Evolutionary conservation across 2,113 vertebrate genomes (phyloP).

Genomic region (Plestiodon gilberti): DNA sequence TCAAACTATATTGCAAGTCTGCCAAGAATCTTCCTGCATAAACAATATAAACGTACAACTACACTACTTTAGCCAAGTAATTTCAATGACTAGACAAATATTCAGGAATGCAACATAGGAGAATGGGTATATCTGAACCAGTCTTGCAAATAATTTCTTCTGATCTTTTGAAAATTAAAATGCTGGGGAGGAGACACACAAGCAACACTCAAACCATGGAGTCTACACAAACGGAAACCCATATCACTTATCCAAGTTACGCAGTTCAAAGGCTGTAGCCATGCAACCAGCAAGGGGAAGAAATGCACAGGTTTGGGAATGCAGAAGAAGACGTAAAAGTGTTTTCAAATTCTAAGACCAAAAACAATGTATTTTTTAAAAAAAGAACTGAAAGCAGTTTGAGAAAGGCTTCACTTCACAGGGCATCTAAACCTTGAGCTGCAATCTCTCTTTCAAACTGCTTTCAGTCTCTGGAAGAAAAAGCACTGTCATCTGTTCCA

Average conservation of each 20-base stretch:
- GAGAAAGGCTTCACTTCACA: too few relatives aligned
- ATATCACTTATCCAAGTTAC: not conserved
- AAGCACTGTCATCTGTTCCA: too few relatives aligned
- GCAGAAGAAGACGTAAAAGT: not conserved
- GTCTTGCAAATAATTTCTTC: not conserved
- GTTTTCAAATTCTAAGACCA: not conserved
- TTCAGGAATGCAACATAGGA: not conserved
- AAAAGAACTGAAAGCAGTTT: too few relatives aligned
- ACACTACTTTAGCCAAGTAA: not conserved
- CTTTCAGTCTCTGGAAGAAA: too few relatives aligned
- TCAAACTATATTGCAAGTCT: not conserved
- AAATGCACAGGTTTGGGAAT: not conserved
- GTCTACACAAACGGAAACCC: not conserved
- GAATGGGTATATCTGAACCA: not conserved
- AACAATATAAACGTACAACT: not conserved
- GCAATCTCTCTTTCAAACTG: too few relatives aligned
- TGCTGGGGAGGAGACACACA: not conserved
- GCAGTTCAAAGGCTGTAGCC: not conserved
- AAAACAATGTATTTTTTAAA: too few relatives aligned
- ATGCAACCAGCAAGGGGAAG: not conserved
- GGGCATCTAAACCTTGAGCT: too few relatives aligned
- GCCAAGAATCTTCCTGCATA: not conserved
- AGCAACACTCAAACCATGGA: not conserved
- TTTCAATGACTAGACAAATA: not conserved
- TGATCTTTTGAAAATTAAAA: not conserved